Percentiles rank a stretch among this genome's conserved stretches.
Evolutionary conservation across 2,888 invertebrate genomes (phyloP).

Genomic region (Pandemis heparana): DNA sequence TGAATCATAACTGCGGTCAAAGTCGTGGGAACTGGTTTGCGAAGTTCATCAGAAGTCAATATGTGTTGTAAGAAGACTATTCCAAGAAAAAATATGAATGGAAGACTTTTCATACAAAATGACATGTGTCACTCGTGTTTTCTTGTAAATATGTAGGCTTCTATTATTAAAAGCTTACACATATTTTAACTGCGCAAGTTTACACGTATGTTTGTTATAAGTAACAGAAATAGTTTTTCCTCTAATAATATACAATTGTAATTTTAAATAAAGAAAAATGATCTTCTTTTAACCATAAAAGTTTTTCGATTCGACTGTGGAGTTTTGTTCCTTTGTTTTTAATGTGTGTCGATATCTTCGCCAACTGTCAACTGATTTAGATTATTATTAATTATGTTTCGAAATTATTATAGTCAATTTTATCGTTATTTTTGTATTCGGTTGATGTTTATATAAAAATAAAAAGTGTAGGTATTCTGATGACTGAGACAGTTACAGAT

Average conservation of each 20-base stretch:
- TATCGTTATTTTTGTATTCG: too few relatives aligned
- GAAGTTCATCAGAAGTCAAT: conserved; percentile 34
- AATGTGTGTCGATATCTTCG: too few relatives aligned
- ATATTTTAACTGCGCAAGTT: background rate
- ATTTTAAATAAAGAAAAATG: too few relatives aligned
- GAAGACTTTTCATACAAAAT: conserved; percentile 27
- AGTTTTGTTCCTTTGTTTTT: too few relatives aligned
- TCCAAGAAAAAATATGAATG: conserved; percentile 45
- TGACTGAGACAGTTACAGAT: background rate
- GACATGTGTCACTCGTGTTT: conserved; percentile 13
- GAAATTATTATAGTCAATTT: too few relatives aligned
- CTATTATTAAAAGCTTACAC: background rate
- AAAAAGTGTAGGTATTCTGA: background rate
- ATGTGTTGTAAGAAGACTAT: conserved; percentile 44
- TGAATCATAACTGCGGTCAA: conserved; percentile 37
- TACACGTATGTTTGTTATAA: background rate
- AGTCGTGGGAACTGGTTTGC: conserved; percentile 31
- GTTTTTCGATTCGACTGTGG: too few relatives aligned
- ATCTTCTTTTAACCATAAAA: too few relatives aligned
- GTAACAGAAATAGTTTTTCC: too few relatives aligned
- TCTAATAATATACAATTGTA: too few relatives aligned
- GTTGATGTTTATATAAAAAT: too few relatives aligned
- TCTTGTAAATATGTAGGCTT: background rate
- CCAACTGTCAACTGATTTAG: too few relatives aligned
- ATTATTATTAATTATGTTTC: too few relatives aligned